Conservation (phyloP, 2,888 invertebrate species). For the Drosophila niveifrons region DNA sequence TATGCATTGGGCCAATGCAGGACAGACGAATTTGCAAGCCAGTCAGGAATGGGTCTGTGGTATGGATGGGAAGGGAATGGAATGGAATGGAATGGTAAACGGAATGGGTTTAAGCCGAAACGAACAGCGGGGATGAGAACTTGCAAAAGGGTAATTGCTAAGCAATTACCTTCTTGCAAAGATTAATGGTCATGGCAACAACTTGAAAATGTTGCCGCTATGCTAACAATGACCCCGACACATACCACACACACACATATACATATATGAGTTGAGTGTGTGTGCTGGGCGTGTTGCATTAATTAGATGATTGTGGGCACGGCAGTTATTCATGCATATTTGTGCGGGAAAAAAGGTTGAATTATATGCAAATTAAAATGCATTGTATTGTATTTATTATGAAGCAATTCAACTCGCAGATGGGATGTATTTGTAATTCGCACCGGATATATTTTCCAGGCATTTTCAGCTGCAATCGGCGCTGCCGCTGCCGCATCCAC, state of each 20-base stretch:
- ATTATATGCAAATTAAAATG: conserved; percentile 64
- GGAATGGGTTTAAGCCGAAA: conserved; percentile 26
- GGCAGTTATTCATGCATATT: conserved; percentile 59
- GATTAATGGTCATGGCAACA: conserved; percentile 81
- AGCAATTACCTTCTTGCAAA: conserved; percentile 81
- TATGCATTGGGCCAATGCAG: conserved; percentile 31
- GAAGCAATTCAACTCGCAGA: conserved; percentile 30
- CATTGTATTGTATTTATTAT: conserved; percentile 55
- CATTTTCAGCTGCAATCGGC: conserved; percentile 62
- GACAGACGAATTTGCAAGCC: conserved; percentile 65
- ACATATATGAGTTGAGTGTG: conserved; percentile 12
- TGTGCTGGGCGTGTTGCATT: conserved; percentile 49
- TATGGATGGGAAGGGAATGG: conserved; percentile 16
- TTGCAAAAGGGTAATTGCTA: conserved; percentile 77
- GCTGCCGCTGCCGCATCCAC: conserved; percentile 22
- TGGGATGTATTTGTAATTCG: conserved; percentile 70
- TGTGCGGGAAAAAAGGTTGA: conserved; percentile 38
- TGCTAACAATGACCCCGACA: conserved; percentile 69
- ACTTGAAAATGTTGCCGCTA: conserved; percentile 80
- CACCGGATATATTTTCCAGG: conserved; percentile 76
- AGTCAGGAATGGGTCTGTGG: conserved; percentile 33
- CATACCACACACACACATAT: conserved; percentile 5
- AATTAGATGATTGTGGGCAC: conserved; percentile 61
- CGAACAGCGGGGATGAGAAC: not conserved
- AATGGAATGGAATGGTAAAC: conserved; percentile 18